Percentiles rank a stretch among this genome's conserved stretches.
Evolutionary conservation across 1,140 invertebrate species (phyloP).

Genomic region (Pemphigus obesinymphae): DNA sequence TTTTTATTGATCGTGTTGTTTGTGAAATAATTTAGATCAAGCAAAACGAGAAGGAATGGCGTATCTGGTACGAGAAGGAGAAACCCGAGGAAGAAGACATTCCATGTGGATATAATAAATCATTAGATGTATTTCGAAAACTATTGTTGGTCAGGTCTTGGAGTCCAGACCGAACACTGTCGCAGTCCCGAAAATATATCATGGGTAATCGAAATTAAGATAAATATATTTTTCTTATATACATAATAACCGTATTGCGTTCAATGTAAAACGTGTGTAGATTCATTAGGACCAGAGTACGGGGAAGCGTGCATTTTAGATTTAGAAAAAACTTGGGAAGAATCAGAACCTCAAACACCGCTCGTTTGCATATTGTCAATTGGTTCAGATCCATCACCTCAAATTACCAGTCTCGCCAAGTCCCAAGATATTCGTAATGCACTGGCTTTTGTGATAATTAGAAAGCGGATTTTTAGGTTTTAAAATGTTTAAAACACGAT

Average conservation of each 20-base stretch:
- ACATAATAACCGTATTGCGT: background rate
- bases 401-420: constrained; percentile 83
- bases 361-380: constrained; percentile 90
- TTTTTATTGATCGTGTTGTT: background rate
- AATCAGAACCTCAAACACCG: constrained; percentile 81
- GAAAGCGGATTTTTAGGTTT: too few species aligned
- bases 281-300: constrained; percentile 83
- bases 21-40: constrained; percentile 61
- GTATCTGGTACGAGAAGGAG: constrained; percentile 89
- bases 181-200: constrained; percentile 82
- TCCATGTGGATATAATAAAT: constrained; percentile 84
- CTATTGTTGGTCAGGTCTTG: constrained; percentile 85
- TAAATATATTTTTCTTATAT: too few species aligned
- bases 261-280: too few species aligned
- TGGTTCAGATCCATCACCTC: constrained; percentile 91
- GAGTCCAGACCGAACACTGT: constrained; percentile 93
- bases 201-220: too few species aligned
- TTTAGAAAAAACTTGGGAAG: constrained; percentile 81
- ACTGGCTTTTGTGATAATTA: too few species aligned
- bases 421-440: constrained; percentile 74
- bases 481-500: too few species aligned
- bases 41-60: constrained; percentile 83
- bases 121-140: constrained; percentile 83
- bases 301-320: constrained; percentile 89
- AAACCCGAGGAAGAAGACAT: constrained; percentile 86